Evolutionary conservation across 2,797 vertebrate genomes (phyloP).

Genomic region (Acrocephalus scirpaceus): DNA sequence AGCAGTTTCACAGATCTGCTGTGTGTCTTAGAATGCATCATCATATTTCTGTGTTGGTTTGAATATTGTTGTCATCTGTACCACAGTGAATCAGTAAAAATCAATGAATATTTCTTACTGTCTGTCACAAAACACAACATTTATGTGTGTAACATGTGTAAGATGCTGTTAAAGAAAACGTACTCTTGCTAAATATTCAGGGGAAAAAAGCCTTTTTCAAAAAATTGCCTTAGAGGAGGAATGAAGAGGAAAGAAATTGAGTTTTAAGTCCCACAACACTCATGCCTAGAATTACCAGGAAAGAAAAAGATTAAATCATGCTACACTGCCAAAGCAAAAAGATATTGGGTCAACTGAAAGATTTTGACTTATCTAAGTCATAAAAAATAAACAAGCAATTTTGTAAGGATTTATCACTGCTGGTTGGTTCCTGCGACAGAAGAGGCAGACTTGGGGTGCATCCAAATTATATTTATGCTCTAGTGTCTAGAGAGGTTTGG

Average conservation of each 20-base stretch:
- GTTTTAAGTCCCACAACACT: background rate
- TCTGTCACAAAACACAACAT: background rate
- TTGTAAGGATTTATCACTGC: background rate
- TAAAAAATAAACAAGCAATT: background rate
- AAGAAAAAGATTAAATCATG: background rate
- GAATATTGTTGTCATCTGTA: background rate
- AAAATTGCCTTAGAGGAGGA: background rate
- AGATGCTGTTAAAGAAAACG: rapidly evolving
- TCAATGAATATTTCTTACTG: background rate
- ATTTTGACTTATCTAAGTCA: background rate
- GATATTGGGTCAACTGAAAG: background rate
- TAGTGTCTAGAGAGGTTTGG: background rate
- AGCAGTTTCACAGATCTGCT: background rate
- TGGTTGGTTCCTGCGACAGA: background rate
- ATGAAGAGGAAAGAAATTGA: background rate
- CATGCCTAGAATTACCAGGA: background rate
- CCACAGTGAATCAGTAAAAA: background rate
- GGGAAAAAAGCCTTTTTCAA: background rate
- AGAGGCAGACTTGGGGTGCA: background rate
- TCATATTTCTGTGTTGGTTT: background rate
- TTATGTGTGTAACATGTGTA: background rate
- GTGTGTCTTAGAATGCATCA: background rate
- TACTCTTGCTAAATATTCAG: background rate
- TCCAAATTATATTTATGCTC: background rate
- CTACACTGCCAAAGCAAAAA: background rate